Conservation (phyloP, 2,888 invertebrate genomes). For the Trichopria drosophilae region DNA sequence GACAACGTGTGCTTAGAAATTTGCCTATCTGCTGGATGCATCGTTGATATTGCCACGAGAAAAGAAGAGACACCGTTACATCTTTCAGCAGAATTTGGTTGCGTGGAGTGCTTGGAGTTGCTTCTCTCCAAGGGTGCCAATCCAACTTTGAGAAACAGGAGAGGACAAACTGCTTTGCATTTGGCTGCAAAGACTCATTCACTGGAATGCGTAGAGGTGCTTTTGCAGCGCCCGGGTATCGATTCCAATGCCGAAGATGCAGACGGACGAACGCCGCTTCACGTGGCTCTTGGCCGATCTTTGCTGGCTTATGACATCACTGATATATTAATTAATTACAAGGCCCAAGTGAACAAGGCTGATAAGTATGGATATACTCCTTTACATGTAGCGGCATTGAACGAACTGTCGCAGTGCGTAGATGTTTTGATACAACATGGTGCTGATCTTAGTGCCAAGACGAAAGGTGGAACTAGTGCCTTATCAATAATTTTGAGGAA, state of each 20-base stretch:
- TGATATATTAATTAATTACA: constrained; percentile 76
- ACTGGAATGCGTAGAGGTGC: constrained; percentile 77
- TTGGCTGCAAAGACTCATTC: constrained; percentile 80
- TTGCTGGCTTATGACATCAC: constrained; percentile 79
- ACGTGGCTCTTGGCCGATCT: constrained; percentile 83
- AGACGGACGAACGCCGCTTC: constrained; percentile 79
- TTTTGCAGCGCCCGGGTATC: constrained; percentile 74
- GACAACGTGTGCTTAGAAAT: constrained; percentile 75
- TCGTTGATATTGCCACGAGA: constrained; percentile 72
- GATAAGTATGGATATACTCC: constrained; percentile 87
- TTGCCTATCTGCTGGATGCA: constrained; percentile 73
- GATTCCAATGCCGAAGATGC: constrained; percentile 80
- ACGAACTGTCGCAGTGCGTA: constrained; percentile 82
- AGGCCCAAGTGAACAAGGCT: constrained; percentile 80
- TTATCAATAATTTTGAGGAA: constrained; percentile 83
- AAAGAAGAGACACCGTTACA: constrained; percentile 81
- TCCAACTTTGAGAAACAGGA: constrained; percentile 72
- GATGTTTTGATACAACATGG: constrained; percentile 82
- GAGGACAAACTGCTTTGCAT: constrained; percentile 84
- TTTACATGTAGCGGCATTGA: constrained; percentile 81
- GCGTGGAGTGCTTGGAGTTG: constrained; percentile 77
- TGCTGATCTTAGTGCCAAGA: constrained; percentile 86
- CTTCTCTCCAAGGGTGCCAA: constrained; percentile 76
- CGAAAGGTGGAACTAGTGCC: constrained; percentile 84
- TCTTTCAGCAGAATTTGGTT: constrained; percentile 86